Percentiles rank a stretch among this genome's conserved stretches.
Conservation (phyloP, 2,113 vertebrate species). For the Oryzias celebensis region DNA sequence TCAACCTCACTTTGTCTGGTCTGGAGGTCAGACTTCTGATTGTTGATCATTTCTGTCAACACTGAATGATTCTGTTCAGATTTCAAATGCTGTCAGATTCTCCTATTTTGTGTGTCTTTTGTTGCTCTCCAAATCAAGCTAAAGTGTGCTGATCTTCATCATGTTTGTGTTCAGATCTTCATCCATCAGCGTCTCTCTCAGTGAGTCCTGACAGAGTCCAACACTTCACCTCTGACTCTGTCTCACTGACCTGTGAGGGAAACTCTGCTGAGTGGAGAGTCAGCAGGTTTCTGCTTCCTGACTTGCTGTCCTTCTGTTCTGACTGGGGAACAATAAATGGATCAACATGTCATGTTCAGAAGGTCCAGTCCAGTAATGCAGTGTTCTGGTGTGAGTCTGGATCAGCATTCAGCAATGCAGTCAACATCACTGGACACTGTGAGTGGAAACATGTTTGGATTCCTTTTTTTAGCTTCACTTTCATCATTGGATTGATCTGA, state of each 20-base stretch:
- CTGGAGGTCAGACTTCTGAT: conserved; percentile 31
- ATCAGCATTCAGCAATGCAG: conserved; percentile 46
- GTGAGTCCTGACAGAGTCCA: conserved; percentile 44
- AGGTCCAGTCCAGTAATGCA: accelerated
- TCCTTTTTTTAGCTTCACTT: not conserved
- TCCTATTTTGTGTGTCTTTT: no score
- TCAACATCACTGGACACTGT: conserved; percentile 39
- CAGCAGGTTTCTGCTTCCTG: accelerated
- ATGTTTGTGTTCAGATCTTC: not conserved
- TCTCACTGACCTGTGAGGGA: conserved; percentile 39
- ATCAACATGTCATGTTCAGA: not conserved
- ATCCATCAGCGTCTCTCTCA: conserved; percentile 17
- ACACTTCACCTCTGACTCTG: conserved; percentile 11
- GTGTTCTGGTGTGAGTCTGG: conserved; percentile 56
- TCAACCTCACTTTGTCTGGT: conserved; percentile 27
- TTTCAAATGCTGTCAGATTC: no score
- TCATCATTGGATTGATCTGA: not conserved
- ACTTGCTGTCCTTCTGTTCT: accelerated
- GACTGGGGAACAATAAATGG: not conserved
- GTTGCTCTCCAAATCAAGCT: no score
- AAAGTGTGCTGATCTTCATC: not conserved
- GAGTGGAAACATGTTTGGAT: no score
- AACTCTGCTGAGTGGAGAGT: conserved; percentile 41
- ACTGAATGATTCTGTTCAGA: not conserved
- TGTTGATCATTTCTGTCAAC: not conserved